Percentiles rank a stretch among this genome's conserved stretches.
Conservation (phyloP, 2,113 vertebrate genomes). For the Coreoperca whiteheadi region DNA sequence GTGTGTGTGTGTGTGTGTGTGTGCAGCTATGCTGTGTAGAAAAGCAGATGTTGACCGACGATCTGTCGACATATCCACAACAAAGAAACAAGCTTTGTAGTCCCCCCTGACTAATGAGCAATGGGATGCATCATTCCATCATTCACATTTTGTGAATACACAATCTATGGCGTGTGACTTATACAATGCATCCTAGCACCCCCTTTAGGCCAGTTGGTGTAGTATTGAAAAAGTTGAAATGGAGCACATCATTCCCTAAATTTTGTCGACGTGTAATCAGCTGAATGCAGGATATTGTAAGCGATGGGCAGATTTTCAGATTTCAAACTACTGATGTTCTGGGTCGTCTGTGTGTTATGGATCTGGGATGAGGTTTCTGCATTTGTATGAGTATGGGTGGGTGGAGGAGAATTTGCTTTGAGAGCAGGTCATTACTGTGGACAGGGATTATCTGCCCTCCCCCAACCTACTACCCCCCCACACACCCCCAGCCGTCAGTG, state of each 20-base stretch:
- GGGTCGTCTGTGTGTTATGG: not conserved
- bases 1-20: not conserved
- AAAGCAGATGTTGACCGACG: slow-evolving; percentile 25
- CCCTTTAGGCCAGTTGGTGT: slow-evolving; percentile 39
- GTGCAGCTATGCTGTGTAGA: not conserved
- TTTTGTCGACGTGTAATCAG: not conserved
- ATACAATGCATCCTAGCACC: slow-evolving; percentile 34
- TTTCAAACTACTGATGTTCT: not conserved
- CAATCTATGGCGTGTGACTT: not conserved
- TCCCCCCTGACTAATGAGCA: not conserved
- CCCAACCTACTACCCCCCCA: slow-evolving; percentile 8
- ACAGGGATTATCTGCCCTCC: slow-evolving; percentile 61
- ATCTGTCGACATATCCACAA: slow-evolving; percentile 13
- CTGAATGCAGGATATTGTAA: not conserved
- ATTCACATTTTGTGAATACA: not conserved
- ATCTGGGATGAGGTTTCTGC: not conserved
- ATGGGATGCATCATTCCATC: slow-evolving; percentile 4
- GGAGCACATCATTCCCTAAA: not conserved
- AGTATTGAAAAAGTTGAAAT: not conserved
- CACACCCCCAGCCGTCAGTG: slow-evolving; percentile 61
- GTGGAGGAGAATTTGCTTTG: slow-evolving; percentile 33
- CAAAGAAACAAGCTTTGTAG: slow-evolving; percentile 13
- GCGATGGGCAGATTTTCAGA: not conserved
- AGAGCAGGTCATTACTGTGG: slow-evolving; percentile 69
- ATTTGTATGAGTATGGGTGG: not conserved